Conservation (phyloP, 2,113 vertebrate genomes). For the Phainopepla nitens region DNA sequence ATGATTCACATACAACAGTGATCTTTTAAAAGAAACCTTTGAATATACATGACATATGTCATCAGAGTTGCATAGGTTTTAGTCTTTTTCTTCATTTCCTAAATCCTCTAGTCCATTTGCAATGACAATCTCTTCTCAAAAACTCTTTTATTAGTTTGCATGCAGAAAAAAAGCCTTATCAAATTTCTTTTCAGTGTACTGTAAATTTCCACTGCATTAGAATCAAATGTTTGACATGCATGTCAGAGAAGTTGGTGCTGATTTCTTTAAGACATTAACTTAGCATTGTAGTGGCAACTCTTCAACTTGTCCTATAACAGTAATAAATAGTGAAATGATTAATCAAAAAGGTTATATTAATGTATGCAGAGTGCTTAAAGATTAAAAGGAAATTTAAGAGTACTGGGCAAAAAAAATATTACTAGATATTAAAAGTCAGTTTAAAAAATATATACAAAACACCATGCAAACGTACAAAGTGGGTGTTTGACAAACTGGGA, state of each 20-base stretch:
- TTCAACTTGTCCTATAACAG: neutral
- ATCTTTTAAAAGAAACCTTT: neutral
- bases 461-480: neutral
- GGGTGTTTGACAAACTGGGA: neutral
- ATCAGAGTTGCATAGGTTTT: neutral
- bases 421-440: neutral
- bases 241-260: neutral
- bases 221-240: neutral
- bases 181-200: neutral
- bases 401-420: neutral
- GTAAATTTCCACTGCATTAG: neutral
- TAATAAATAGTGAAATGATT: neutral
- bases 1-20: neutral
- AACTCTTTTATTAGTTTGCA: neutral
- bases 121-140: neutral
- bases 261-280: neutral
- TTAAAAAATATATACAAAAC: neutral
- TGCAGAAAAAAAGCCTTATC: neutral
- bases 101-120: neutral
- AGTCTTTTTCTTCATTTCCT: neutral
- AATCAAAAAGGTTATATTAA: neutral
- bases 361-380: neutral
- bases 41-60: neutral
- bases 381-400: neutral
- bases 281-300: neutral